Conservation (phyloP, 2,113 vertebrate genomes). For the Pleuronectes platessa region DNA sequence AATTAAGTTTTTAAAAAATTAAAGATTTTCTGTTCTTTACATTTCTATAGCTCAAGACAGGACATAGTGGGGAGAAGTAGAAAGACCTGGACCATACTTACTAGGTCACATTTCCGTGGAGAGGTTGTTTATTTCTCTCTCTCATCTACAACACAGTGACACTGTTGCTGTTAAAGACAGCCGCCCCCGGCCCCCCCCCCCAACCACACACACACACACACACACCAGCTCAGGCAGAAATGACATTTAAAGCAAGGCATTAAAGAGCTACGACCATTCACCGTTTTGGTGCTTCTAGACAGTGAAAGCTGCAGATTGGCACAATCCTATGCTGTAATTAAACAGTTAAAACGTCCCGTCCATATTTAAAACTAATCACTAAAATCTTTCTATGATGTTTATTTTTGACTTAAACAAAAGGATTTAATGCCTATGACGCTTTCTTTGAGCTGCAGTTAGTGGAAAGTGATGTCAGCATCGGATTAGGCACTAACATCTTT, state of each 20-base stretch:
- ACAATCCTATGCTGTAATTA: not conserved
- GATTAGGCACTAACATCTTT: no score
- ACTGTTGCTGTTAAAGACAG: conserved; percentile 93
- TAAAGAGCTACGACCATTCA: conserved; percentile 62
- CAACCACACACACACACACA: conserved; percentile 34
- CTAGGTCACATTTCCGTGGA: conserved; percentile 91
- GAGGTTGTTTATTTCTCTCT: conserved; percentile 89
- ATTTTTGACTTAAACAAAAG: not conserved
- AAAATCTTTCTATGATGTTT: not conserved
- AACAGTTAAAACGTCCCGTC: not conserved
- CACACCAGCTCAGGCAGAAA: conserved; percentile 71
- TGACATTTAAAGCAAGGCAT: conserved; percentile 66
- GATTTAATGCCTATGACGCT: not conserved
- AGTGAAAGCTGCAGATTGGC: conserved; percentile 8
- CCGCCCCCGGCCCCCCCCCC: conserved; percentile 62
- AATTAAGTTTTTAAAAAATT: conserved; percentile 17
- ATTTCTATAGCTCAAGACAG: conserved; percentile 78
- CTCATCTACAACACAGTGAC: conserved; percentile 96
- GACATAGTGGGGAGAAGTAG: conserved; percentile 85
- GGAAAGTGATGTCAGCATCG: no score
- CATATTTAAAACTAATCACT: no score
- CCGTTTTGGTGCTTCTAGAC: conserved; percentile 2
- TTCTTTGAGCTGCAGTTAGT: not conserved
- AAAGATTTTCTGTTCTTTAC: conserved; percentile 36
- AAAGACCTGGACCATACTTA: conserved; percentile 93